Evolutionary conservation across 2,888 invertebrate genomes (phyloP), one percentile per base, ranked within the genome.

Genomic region (Agrilus mali): DNA sequence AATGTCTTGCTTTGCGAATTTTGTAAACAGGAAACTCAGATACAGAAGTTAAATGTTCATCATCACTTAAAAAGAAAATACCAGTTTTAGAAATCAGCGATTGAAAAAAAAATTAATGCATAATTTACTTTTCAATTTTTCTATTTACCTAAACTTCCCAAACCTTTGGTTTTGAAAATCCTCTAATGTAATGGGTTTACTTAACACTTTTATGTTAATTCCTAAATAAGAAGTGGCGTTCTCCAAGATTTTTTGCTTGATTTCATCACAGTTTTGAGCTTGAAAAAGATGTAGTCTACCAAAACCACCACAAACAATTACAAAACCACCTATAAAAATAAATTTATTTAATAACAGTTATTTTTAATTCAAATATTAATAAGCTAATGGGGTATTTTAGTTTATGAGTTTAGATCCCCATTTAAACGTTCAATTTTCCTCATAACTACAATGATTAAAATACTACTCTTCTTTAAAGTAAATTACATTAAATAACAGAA

Each of bases 1-100:
- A 77, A 63, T 89, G 86, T 20, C 92, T 74, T 1, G 78, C 72
- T 14, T 86, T 85, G 54, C 77, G 77, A 54, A 86, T 78, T 70
- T 99, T 99, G 63, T 96, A 90, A 4, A 98, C 94, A 47, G 80
- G 80, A 66, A 98, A 98, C 70, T 99, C 98, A 13, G 90, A 87
- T 47, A 96, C 80, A 1, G 97, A 96, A 3, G 97, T 98, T 60
- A 96, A 80, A 62, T 88, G 88, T 63, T 94, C 90, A 68, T 98
- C 98, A 10, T 83, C 84, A 60, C 95, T 95, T 64, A 49, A 78
- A 69, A 42, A 13, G 44, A 15, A 32, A 35, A 45, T 39, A n/a
- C 7, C 17, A 12, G 12, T 15, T 33, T 33, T 4, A 40, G 13
- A 15, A 40, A 15, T 7, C 3, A 10, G 1, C 35, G 13, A 1